phyloP scores from a whole-genome alignment of 2,113 vertebrate species.

The Hippopotamus amphibius region DNA sequence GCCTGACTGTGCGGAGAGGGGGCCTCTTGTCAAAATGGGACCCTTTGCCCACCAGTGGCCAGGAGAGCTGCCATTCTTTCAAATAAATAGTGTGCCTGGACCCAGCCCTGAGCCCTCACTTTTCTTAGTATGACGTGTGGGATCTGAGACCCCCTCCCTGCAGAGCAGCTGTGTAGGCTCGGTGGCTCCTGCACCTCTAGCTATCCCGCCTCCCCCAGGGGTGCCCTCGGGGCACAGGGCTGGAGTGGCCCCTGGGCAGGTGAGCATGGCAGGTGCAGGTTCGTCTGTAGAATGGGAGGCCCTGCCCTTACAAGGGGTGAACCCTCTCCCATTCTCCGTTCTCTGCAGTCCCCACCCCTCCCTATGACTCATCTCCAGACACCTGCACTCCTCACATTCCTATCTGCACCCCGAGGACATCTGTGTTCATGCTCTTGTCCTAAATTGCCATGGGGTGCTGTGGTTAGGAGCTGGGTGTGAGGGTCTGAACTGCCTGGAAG shows the following conservation, averaged over 20 bases:
- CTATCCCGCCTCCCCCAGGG: not conserved
- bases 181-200: not conserved
- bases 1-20: not conserved
- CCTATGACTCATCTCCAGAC: not conserved
- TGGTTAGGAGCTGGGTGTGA: not conserved
- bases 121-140: not conserved
- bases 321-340: not conserved
- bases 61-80: not conserved
- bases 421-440: not conserved
- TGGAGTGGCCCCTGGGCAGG: not conserved
- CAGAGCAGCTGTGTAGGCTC: not conserved
- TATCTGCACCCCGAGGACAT: not conserved
- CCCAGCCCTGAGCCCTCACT: not conserved
- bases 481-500: not conserved
- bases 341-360: not conserved
- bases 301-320: not conserved
- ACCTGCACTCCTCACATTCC: not conserved
- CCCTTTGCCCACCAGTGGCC: not conserved
- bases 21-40: not conserved
- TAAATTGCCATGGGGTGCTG: not conserved
- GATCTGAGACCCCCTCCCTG: not conserved
- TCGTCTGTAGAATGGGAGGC: not conserved
- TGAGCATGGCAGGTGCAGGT: not conserved
- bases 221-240: rapidly evolving
- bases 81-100: not conserved